Conservation (phyloP, 2,888 invertebrate genomes). For the Podotricha telesiphe region DNA sequence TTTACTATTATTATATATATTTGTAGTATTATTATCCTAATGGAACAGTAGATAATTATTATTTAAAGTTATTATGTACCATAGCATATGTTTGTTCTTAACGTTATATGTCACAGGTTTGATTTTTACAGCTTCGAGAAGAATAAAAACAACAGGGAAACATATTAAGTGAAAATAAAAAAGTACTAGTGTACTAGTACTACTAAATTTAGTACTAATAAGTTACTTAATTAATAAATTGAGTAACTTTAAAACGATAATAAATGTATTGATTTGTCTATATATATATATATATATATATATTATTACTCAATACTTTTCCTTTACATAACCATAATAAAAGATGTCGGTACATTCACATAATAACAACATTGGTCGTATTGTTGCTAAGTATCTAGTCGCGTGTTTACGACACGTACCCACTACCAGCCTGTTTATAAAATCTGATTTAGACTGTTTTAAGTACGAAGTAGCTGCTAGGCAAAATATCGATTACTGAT, state of each 20-base stretch:
- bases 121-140: no score
- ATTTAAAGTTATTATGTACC: neutral
- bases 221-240: no score
- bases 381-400: neutral
- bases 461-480: conserved; percentile 49
- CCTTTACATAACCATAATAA: neutral
- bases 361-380: neutral
- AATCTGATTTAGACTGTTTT: conserved; percentile 27
- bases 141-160: no score
- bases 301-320: neutral
- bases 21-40: no score
- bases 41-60: neutral
- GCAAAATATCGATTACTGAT: conserved; percentile 65
- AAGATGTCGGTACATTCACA: neutral
- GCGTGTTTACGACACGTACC: conserved; percentile 2
- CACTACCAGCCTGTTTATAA: conserved; percentile 13
- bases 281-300: no score
- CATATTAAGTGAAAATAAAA: no score
- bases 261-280: no score
- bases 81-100: neutral
- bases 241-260: no score
- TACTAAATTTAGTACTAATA: no score
- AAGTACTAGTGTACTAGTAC: no score
- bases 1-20: conserved; percentile 4
- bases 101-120: neutral